phyloP scores from a whole-genome alignment of 2,113 vertebrate genomes.

The Phalacrocorax pelagicus region DNA sequence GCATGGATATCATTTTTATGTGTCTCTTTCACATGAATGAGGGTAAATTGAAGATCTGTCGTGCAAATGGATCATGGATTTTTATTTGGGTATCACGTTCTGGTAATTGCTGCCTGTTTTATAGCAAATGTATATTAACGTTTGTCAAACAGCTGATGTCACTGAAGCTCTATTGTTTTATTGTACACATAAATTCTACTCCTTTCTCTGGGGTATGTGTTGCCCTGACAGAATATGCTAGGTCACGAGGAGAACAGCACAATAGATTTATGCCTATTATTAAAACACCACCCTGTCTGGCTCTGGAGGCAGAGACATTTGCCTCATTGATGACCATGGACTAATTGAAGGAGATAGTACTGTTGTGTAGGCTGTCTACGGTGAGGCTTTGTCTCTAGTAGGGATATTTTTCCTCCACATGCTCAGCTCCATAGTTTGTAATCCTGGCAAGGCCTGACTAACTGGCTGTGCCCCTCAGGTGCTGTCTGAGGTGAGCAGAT shows the following conservation, averaged over 20 bases:
- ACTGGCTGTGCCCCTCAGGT: background rate
- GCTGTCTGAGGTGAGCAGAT: background rate
- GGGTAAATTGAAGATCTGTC: constrained; percentile 60
- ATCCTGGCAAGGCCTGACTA: background rate
- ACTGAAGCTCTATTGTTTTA: constrained; percentile 7
- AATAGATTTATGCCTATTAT: constrained; percentile 34
- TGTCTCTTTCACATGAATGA: constrained; percentile 39
- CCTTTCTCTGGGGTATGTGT: background rate
- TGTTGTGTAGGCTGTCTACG: background rate
- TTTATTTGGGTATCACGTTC: constrained; percentile 58
- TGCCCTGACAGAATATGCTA: constrained; percentile 10
- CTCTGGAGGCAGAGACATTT: background rate
- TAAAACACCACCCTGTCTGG: constrained; percentile 16
- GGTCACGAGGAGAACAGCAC: background rate
- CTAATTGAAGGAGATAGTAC: constrained; percentile 1
- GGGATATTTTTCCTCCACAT: background rate
- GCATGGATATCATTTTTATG: constrained; percentile 70
- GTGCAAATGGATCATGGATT: constrained; percentile 35
- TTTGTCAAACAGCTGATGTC: constrained; percentile 44
- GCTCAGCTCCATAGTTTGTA: background rate
- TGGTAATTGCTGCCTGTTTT: constrained; percentile 46
- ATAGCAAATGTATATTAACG: constrained; percentile 45
- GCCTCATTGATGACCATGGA: background rate
- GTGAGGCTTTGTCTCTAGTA: background rate
- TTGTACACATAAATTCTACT: constrained; percentile 40